Evolutionary conservation across 1,140 invertebrate species (phyloP).

Genomic region (Ridgeia piscesae): DNA sequence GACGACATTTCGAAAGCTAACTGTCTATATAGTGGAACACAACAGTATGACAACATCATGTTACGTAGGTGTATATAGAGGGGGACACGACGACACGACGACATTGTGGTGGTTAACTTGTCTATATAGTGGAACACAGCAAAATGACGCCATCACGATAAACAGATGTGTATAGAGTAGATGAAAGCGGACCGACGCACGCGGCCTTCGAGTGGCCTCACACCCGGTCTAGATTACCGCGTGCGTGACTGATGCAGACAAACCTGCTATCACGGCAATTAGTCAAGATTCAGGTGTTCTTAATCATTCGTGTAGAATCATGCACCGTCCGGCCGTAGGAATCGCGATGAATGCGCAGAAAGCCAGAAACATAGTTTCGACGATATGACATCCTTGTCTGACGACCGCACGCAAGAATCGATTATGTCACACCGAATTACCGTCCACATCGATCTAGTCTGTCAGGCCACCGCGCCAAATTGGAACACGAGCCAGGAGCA

Average conservation of each 20-base stretch:
- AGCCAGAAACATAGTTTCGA: not conserved
- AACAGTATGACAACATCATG: no score
- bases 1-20: no score
- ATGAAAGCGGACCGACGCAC: not conserved
- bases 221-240: not conserved
- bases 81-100: no score
- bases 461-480: not conserved
- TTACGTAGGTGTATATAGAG: no score
- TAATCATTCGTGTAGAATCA: not conserved
- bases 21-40: no score
- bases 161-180: not conserved
- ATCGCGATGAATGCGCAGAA: not conserved
- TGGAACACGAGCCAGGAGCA: not conserved
- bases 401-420: not conserved
- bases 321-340: not conserved
- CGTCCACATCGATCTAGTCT: not conserved
- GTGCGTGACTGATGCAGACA: not conserved
- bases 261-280: not conserved
- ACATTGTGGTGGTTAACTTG: no score
- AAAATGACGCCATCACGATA: not conserved
- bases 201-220: not conserved
- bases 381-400: not conserved
- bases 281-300: not conserved
- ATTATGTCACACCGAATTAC: not conserved
- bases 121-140: no score